Evolutionary conservation across 2,888 invertebrate genomes (phyloP), one percentile per base, ranked within the genome.

Genomic region (Sarcophaga subvicina): DNA sequence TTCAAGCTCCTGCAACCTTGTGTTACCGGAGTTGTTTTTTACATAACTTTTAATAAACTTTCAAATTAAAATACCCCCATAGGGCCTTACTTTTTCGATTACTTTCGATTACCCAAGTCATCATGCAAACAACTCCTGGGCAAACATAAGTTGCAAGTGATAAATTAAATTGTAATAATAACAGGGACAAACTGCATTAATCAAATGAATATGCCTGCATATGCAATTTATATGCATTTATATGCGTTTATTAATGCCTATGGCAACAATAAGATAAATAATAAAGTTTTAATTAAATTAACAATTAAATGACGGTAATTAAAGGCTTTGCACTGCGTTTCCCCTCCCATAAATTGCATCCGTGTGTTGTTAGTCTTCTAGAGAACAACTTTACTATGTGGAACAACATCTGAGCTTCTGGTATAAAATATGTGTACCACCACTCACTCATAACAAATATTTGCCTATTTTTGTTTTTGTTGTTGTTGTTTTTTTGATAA

Each of bases 281-380:
- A 11, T 47, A 70, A 60, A 62, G 49, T 67, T 64, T 59, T 22
- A 72, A 71, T 72, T 59, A 66, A 66, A 72, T 72, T 72, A 59
- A 72, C 54, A 80, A 72, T 72, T 6, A 66, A 66, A 45, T 72
- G 37, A 64, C 45, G 66, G 22, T 64, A 54, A 60, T 80, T 64
- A 22, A 59, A 66, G 25, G 37, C 37, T 66, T 45, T 22, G 54
- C 17, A 54, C 0, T 54, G 14, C 5, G 1, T 54, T 17, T 4
- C 5, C 5, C 54, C 5, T 3, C 0, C 12, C 5, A 54, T 37
- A 37, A 37, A 37, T 37, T 37, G 37, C 8, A 10, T 37, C 0
- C 37, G 10, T 37, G 8, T 10, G 37, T 8, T 37, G 8, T 37
- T 37, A 10, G 8, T 37, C 37, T 37, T 37, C 37, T 37, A 10